Percentiles rank a stretch among this genome's conserved stretches.
These are phyloP conservation scores for Chauna torquata DNA, from an alignment of 2,113 vertebrate genomes.

Conservation along the genomic window DNA sequence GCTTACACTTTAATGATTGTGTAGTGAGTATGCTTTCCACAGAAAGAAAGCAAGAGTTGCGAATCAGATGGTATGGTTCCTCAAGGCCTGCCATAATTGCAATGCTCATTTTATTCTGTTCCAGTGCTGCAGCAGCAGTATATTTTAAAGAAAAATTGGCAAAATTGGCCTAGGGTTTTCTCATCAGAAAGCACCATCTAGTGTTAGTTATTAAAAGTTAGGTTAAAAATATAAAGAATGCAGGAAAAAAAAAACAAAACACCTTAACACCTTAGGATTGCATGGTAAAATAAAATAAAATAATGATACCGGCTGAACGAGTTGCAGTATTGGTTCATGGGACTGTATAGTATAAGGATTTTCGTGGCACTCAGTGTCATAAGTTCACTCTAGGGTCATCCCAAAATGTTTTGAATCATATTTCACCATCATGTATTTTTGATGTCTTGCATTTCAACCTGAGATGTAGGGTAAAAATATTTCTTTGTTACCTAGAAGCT, in stretches of 20 bases:
- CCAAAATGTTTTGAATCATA: neutral
- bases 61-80: neutral
- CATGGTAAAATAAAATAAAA: neutral
- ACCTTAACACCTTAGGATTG: neutral
- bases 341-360: neutral
- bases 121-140: neutral
- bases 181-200: slow-evolving; percentile 55
- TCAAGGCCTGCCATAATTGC: neutral
- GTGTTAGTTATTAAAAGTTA: slow-evolving; percentile 3
- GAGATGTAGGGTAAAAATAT: neutral
- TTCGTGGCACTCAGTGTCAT: neutral
- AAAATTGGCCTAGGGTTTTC: neutral
- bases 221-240: neutral
- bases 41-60: neutral
- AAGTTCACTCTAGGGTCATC: neutral
- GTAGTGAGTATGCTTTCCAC: neutral
- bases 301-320: neutral
- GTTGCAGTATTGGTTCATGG: neutral
- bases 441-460: neutral
- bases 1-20: neutral
- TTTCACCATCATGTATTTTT: neutral
- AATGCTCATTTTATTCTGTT: neutral
- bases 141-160: neutral
- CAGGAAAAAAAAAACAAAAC: neutral
- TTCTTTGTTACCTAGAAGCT: neutral